Conservation (phyloP, 2,888 invertebrate genomes). For the Drosophila cyrtoloma region DNA sequence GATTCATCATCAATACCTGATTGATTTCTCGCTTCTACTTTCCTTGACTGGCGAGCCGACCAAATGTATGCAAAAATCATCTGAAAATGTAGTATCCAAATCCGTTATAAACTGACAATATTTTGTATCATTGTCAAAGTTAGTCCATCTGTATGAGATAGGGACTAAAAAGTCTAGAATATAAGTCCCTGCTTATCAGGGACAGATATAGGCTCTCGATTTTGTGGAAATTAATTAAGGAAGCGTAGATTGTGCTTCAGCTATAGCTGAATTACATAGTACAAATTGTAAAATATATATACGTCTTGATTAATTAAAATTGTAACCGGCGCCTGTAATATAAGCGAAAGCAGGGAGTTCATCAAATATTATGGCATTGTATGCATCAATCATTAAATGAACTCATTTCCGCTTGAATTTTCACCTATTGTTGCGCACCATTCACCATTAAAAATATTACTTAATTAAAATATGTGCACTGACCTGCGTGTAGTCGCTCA, state of each 20-base stretch:
- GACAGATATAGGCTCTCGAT: not conserved
- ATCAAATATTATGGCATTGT: conserved; percentile 24
- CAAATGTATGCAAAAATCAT: no score
- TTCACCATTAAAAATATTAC: conserved; percentile 32
- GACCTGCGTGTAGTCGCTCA: conserved; percentile 12
- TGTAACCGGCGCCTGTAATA: no score
- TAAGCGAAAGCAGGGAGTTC: not conserved
- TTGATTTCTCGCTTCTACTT: not conserved
- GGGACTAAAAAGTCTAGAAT: not conserved
- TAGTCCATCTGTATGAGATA: not conserved
- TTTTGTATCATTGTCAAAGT: not conserved
- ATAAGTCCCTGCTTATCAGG: not conserved
- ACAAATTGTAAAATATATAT: not conserved
- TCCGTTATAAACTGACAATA: not conserved
- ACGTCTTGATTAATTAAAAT: not conserved
- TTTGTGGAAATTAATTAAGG: not conserved
- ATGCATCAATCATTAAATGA: conserved; percentile 35
- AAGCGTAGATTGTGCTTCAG: no score
- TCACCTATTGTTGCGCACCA: conserved; percentile 35
- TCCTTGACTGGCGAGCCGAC: no score
- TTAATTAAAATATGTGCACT: conserved; percentile 55
- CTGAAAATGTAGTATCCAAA: not conserved
- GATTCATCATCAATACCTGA: conserved; percentile 1
- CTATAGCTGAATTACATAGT: not conserved
- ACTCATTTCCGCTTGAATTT: conserved; percentile 38